phyloP scores from a whole-genome alignment of 1,140 invertebrate species.

The Trinorchestia longiramus region DNA sequence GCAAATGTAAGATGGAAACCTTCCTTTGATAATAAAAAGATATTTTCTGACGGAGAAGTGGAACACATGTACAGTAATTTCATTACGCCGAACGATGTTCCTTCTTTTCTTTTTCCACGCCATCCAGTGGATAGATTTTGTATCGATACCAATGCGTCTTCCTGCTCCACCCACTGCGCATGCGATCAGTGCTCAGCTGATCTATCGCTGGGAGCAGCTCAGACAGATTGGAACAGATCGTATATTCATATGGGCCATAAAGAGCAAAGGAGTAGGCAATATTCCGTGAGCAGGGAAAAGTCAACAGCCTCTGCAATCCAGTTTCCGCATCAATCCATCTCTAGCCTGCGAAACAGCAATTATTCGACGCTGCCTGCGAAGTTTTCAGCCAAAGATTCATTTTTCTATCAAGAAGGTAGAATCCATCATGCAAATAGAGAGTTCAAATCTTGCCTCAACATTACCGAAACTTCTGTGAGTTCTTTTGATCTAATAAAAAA shows the following conservation, averaged over 20 bases:
- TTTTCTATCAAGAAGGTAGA: constrained; percentile 26
- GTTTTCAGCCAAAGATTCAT: constrained; percentile 26
- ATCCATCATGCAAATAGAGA: neutral
- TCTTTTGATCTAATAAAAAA: constrained; percentile 17
- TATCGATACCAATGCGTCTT: neutral
- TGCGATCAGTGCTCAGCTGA: neutral
- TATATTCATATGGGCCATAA: neutral
- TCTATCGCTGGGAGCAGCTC: neutral
- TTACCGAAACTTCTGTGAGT: constrained; percentile 15
- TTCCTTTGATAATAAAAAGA: neutral
- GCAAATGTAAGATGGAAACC: neutral
- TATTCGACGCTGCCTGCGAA: constrained; percentile 22
- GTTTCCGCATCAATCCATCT: neutral
- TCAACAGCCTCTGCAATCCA: neutral
- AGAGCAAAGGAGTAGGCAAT: neutral
- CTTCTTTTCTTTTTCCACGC: neutral
- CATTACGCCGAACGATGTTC: neutral
- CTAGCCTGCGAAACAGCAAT: neutral
- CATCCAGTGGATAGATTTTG: neutral
- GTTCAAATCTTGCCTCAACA: constrained; percentile 33
- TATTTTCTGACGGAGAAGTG: constrained; percentile 1
- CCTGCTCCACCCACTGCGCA: neutral
- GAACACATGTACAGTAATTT: constrained; percentile 46
- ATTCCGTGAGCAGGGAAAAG: neutral
- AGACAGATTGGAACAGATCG: neutral